These are phyloP conservation scores for Scolopax bukidnonensis DNA, from an alignment of 2,797 vertebrate genomes.

Conservation along the genomic window DNA sequence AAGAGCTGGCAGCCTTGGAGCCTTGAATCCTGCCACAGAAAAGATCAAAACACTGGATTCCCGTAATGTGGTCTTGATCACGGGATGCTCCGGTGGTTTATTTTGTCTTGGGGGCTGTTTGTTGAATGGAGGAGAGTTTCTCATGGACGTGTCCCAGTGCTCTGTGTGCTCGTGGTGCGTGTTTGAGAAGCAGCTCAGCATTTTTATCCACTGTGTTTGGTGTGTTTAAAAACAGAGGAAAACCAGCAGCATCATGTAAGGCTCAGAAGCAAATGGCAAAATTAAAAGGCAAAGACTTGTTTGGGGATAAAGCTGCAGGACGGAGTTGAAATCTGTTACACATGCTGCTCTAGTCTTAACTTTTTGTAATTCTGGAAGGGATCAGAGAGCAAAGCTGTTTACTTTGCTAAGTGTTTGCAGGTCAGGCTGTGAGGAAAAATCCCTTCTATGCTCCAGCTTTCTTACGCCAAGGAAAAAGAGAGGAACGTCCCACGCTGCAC, in stretches of 20 bases:
- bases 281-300: not conserved
- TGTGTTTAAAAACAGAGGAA: not conserved
- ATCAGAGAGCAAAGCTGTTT: constrained; percentile 24
- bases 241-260: not conserved
- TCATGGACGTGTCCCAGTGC: not conserved
- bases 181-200: not conserved
- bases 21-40: not conserved
- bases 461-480: not conserved
- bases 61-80: not conserved
- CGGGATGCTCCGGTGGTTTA: constrained; percentile 12
- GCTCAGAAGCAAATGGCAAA: not conserved
- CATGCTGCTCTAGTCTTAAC: not conserved
- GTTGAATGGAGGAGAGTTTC: constrained; percentile 5
- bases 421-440: not conserved
- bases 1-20: not conserved
- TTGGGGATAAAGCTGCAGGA: not conserved
- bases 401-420: constrained; percentile 2
- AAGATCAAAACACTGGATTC: constrained; percentile 46
- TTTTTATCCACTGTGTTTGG: not conserved
- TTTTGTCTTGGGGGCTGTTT: constrained; percentile 47
- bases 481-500: rapidly evolving
- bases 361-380: constrained; percentile 1
- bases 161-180: not conserved
- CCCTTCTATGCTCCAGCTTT: not conserved
- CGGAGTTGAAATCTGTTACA: not conserved